Evolutionary conservation across 2,888 invertebrate species (phyloP).

Genomic region (Pristionchus maxplancki): DNA sequence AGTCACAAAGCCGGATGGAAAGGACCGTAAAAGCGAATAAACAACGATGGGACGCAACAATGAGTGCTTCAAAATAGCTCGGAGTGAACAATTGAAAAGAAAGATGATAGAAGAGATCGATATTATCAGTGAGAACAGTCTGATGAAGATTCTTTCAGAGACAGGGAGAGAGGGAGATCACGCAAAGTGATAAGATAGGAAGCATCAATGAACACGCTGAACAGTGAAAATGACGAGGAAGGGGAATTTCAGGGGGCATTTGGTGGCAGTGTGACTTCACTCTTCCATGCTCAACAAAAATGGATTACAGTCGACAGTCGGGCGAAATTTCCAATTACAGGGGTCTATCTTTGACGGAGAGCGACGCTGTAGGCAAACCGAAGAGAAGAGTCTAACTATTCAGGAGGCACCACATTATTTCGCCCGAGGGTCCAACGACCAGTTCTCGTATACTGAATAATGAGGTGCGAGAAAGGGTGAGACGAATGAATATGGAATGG

Average conservation of each 20-base stretch:
- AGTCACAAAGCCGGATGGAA: background rate
- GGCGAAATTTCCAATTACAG: background rate
- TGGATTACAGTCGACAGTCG: background rate
- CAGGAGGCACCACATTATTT: no score
- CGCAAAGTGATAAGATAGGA: background rate
- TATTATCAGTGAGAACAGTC: background rate
- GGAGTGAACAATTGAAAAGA: no score
- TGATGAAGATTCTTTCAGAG: background rate
- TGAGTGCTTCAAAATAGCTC: background rate
- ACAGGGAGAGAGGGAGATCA: no score
- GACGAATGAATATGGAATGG: background rate
- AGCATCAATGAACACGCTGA: background rate
- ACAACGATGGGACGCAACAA: background rate
- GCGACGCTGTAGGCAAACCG: background rate
- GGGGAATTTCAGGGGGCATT: background rate
- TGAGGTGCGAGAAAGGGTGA: background rate
- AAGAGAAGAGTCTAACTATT: no score
- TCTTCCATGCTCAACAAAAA: background rate
- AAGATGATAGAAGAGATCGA: background rate
- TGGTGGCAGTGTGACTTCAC: background rate
- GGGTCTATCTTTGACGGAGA: background rate
- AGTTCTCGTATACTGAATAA: conserved; percentile 2
- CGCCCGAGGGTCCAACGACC: background rate
- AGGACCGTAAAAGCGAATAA: background rate
- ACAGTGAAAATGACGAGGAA: background rate